Evolutionary conservation across 64 coral and sea anemone species (phyloP), one percentile per base, ranked within the genome.

Genomic region (Actinia equina): DNA sequence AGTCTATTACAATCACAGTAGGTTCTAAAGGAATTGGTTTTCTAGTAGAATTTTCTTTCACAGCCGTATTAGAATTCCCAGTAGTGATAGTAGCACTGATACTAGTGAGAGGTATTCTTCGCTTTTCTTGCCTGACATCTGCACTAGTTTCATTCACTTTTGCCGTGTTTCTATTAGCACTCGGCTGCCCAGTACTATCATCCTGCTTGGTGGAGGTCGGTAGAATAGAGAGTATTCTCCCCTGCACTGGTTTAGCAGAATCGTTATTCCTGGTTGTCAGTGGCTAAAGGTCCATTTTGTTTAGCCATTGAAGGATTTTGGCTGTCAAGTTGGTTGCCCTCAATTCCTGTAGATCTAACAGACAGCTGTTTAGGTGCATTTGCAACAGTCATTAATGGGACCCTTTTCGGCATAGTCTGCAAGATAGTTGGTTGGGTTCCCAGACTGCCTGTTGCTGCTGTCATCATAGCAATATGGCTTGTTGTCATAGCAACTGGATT

Each of bases 11-110:
- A 62, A 91, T 91, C 15, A 91, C 17, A 57, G 41, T 64, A n/a
- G 89, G 89, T 79, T 91, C 89, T 44, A 91, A 77, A 9, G 89
- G 89, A 61, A 91, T 91, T 16, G 69, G 89, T 30, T 55, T 85
- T 43, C 83, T 91, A 17, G 22, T 14, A 14, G 69, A 1, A 20
- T 65, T 74, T 37, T 74, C 27, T 13, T 41, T 74, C 4, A 12
- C 11, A 37, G 12, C 41, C 4, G 69, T 2, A 37, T 74, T 74
- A 74, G 69, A 67, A 67, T 74, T 41, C 1, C 41, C 22, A 7
- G 23, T 14, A 23, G 63, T 20, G 18, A 7, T 20, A 22, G 18
- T n/a, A 67, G 63, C 7, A 20, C 18, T 67, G 63, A 67, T 5
- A 67, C 20, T n/a, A 8, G 22, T 67, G 63, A 67, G 63, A 23